These are phyloP conservation scores for Erebia palarica DNA, from an alignment of 2,888 invertebrate genomes.

Conservation along the genomic window DNA sequence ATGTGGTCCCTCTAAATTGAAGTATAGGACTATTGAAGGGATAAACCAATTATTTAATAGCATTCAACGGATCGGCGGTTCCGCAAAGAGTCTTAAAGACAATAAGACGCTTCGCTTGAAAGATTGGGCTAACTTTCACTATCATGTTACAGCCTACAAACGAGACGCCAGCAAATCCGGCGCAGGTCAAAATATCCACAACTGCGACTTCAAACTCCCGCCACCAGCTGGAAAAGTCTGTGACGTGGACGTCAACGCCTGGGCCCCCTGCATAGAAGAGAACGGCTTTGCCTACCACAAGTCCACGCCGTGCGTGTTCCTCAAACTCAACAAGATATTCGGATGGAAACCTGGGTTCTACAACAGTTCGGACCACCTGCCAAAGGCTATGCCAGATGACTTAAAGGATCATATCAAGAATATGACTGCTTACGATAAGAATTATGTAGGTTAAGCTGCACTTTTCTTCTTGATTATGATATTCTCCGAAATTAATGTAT, in stretches of 20 bases:
- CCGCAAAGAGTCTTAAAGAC: no score
- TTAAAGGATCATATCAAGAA: constrained; percentile 86
- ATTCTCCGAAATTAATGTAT: background rate
- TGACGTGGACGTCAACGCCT: constrained; percentile 91
- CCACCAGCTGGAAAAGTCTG: constrained; percentile 91
- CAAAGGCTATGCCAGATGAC: constrained; percentile 87
- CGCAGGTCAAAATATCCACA: constrained; percentile 88
- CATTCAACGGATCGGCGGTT: no score
- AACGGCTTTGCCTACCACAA: constrained; percentile 95
- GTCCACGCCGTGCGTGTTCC: constrained; percentile 95
- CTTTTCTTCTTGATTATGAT: background rate
- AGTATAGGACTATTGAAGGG: no score
- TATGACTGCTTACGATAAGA: constrained; percentile 73
- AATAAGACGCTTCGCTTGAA: no score
- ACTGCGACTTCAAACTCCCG: constrained; percentile 88
- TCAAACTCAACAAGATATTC: constrained; percentile 97
- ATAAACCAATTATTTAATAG: no score
- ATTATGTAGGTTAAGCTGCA: constrained; percentile 60
- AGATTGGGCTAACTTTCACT: background rate
- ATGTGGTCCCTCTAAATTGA: no score
- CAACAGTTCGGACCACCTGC: constrained; percentile 86
- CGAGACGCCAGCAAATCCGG: constrained; percentile 87
- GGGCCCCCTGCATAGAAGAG: constrained; percentile 91
- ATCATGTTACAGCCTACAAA: constrained; percentile 84
- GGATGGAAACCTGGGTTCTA: constrained; percentile 94